Base-by-base conservation (phyloP, 2,113 vertebrate species). In the Phalacrocorax carbo region DNA sequence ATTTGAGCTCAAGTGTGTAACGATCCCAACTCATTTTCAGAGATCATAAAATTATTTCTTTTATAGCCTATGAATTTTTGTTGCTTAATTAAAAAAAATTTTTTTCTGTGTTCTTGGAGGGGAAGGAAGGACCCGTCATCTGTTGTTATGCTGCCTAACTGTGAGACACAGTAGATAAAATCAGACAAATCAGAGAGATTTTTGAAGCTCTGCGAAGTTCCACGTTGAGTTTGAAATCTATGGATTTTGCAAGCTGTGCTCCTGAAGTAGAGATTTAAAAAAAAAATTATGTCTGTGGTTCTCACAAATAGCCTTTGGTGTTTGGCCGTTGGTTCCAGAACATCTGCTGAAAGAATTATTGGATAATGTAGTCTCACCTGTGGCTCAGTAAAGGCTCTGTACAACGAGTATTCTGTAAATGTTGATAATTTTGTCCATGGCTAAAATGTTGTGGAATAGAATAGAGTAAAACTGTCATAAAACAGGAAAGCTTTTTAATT, bases 401-500 rank as follows among this genome's bases (percentile, higher is more conserved):
- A 34, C 51, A 58, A n/a, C 19, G 11, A 7, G 64, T 72, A 3
- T 71, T 27, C 13, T 71, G n/a, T 70, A 55, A 88, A 36, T 46
- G 49, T 14, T 38, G 22, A 15, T 54, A 57, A 20, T 55, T 54
- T 40, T 26, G 44, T 69, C 46, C 7, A 11, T 61, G 46, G 21
- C 40, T 79, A 54, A 40, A 54, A 64, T n/a, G 27, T 27, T 80
- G 25, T 26, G 51, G 16, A 73, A 42, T 15, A 44, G 52, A 77
- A 49, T 11, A 42, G 27, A 52, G 34, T 58, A 49, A 86, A 69
- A 68, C 21, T 42, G 38, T 44, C 13, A n/a, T 48, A 79, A 83
- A 97, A 96, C 93, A 94, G 92, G 91, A 34, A 86, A 94, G 92
- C 91, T 97, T 97, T 97, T 73, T 91, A 94, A 93, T 94, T 96